Evolutionary conservation across 1,140 invertebrate species (phyloP).

Genomic region (Brachionus paranguensis): DNA sequence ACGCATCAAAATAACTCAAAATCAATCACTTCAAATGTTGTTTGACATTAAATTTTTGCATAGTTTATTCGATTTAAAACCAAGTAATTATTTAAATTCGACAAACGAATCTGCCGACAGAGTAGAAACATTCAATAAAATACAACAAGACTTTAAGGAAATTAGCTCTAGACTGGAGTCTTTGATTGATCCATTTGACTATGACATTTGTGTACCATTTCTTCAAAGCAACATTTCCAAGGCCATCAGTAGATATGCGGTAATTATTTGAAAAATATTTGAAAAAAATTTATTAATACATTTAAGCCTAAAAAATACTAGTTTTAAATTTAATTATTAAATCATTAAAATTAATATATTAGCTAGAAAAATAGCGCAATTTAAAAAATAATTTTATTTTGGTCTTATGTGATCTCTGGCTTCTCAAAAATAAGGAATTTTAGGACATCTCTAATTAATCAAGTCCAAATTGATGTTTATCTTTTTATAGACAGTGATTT

Average conservation of each 20-base stretch:
- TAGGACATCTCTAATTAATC: too few species aligned
- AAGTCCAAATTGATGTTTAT: too few species aligned
- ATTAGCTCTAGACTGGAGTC: neutral
- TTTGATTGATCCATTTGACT: constrained; percentile 31
- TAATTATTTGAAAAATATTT: neutral
- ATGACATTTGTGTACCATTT: constrained; percentile 34
- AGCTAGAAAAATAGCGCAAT: too few species aligned
- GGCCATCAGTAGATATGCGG: neutral
- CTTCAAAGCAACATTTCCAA: constrained; percentile 29
- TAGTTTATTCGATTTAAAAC: constrained; percentile 27
- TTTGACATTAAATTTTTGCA: constrained; percentile 30
- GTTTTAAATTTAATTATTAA: too few species aligned
- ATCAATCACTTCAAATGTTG: constrained; percentile 24
- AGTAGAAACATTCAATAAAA: neutral
- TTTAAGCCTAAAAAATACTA: too few species aligned
- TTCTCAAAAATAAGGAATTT: too few species aligned
- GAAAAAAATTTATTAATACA: too few species aligned
- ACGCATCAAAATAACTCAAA: constrained; percentile 13
- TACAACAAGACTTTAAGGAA: neutral
- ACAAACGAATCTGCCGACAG: neutral
- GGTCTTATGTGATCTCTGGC: too few species aligned
- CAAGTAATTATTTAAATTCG: neutral
- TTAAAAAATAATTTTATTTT: too few species aligned
- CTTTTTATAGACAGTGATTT: too few species aligned
- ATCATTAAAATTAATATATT: too few species aligned